phyloP scores from a whole-genome alignment of 2,113 vertebrate species.

The Ploceus nigricollis region DNA sequence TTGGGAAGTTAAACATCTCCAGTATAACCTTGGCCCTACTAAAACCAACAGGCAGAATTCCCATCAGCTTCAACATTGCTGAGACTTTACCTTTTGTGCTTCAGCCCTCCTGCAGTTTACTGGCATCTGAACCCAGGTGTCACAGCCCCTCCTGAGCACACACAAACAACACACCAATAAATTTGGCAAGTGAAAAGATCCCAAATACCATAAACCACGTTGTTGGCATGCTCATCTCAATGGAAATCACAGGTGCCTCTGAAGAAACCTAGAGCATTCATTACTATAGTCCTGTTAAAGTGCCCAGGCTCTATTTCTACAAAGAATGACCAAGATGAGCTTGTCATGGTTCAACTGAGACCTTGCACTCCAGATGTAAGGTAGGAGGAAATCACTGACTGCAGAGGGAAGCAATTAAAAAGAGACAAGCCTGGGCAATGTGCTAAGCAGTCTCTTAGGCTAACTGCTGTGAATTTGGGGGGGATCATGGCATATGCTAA shows the following conservation, averaged over 20 bases:
- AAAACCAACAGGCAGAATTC: not conserved
- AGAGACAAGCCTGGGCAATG: not conserved
- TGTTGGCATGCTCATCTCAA: not conserved
- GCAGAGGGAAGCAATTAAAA: not conserved
- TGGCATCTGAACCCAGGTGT: not conserved
- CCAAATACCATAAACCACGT: not conserved
- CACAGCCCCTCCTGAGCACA: not conserved
- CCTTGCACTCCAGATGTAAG: not conserved
- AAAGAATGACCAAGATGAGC: not conserved
- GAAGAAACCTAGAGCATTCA: not conserved
- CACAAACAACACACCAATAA: not conserved
- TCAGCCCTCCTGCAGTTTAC: not conserved
- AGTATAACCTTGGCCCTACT: not conserved
- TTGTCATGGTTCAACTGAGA: not conserved
- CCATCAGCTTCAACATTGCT: not conserved
- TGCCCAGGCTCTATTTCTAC: not conserved
- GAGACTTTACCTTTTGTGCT: not conserved
- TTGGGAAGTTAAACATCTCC: not conserved
- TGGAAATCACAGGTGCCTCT: not conserved
- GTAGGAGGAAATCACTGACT: not conserved
- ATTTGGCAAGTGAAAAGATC: not conserved
- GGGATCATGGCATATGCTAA: rapidly evolving
- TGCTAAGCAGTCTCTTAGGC: not conserved
- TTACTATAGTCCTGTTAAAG: not conserved
- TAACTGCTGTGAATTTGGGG: not conserved